A percentile compares a stretch with the other conserved stretches of the same genome.
phyloP scores from a whole-genome alignment of 2,888 invertebrate genomes.

The Busseola fusca region DNA sequence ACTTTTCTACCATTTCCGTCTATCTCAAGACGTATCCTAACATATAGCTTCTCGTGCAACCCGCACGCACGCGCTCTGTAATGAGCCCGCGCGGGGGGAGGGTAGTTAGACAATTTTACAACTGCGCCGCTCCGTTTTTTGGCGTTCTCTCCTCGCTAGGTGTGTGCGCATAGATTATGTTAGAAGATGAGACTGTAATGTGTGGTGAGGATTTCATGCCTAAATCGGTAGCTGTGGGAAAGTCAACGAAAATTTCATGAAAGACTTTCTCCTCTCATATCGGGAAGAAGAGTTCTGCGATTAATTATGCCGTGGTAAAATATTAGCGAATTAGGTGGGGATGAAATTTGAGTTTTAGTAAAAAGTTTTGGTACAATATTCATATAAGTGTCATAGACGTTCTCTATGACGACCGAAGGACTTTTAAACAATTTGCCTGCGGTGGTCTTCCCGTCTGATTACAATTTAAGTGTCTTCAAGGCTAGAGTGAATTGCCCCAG shows the following conservation, averaged over 20 bases:
- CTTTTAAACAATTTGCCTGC: no score
- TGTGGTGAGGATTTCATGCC: constrained; percentile 40
- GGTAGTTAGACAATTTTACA: constrained; percentile 89
- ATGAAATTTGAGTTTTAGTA: background rate
- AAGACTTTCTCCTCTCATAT: background rate
- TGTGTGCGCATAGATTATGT: constrained; percentile 79
- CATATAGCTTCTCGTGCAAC: constrained; percentile 61
- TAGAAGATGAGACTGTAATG: constrained; percentile 59
- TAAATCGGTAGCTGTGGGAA: constrained; percentile 6
- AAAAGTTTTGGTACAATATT: background rate
- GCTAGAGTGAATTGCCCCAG: no score
- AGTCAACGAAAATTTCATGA: background rate
- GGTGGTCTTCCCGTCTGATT: no score
- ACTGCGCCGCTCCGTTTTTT: constrained; percentile 88
- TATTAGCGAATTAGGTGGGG: background rate
- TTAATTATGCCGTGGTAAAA: background rate
- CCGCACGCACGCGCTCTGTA: constrained; percentile 83
- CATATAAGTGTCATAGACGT: background rate
- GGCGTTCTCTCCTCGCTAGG: constrained; percentile 86
- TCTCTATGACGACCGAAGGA: no score
- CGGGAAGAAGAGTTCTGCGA: background rate
- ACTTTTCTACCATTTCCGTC: no score
- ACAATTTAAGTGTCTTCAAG: no score
- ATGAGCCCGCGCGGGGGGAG: constrained; percentile 86
- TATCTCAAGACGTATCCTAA: constrained; percentile 67